Conservation (phyloP, 2,113 vertebrate genomes). For the Amphilophus citrinellus region DNA sequence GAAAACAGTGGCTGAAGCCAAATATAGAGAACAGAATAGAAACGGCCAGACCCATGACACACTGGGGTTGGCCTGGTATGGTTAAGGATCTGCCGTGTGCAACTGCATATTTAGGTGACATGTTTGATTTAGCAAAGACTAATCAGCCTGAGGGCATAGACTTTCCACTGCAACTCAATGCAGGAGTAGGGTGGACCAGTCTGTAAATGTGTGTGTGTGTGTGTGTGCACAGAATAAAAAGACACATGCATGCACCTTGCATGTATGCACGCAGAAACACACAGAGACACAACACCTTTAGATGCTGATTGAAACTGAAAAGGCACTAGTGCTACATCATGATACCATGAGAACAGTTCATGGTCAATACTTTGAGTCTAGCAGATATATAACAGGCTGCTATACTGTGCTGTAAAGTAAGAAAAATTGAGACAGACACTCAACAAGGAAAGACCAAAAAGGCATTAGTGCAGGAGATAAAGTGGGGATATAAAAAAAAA, state of each 20-base stretch:
- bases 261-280: background rate
- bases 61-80: conserved; percentile 14
- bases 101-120: conserved; percentile 60
- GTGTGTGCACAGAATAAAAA: background rate
- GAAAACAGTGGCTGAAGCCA: conserved; percentile 11
- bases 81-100: conserved; percentile 43
- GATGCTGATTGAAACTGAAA: conserved; percentile 25
- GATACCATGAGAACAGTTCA: conserved; percentile 15
- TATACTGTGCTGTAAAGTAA: background rate
- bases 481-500: background rate
- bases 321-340: background rate
- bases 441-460: conserved; percentile 12
- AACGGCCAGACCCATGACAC: conserved; percentile 1
- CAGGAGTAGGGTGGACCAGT: conserved; percentile 16
- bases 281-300: background rate
- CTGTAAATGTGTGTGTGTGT: background rate
- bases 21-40: background rate
- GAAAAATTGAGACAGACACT: background rate
- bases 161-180: conserved; percentile 32
- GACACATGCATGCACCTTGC: background rate
- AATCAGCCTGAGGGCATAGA: conserved; percentile 47
- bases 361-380: conserved; percentile 22
- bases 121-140: conserved; percentile 63
- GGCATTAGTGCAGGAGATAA: background rate
- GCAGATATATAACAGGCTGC: background rate